Conservation (phyloP, 1,140 invertebrate genomes). For the Magallana gigas region DNA sequence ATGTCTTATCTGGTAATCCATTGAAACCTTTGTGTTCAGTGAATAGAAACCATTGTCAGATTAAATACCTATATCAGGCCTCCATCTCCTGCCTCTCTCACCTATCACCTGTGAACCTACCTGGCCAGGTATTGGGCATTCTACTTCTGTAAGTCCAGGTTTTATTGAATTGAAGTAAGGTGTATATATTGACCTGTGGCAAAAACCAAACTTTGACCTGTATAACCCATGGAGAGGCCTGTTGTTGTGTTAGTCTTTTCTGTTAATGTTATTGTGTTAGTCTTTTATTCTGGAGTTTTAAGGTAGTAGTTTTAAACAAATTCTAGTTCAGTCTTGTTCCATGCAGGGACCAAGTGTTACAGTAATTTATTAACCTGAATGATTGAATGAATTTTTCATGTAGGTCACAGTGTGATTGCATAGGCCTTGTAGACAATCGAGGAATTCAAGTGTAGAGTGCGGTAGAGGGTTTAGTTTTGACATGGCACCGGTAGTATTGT, state of each 20-base stretch:
- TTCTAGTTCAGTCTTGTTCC: not conserved
- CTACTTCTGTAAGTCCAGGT: too few relatives aligned
- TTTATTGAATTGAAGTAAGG: too few relatives aligned
- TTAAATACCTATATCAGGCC: not conserved
- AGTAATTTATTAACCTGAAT: constrained; percentile 7
- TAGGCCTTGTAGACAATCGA: not conserved
- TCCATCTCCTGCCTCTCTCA: not conserved
- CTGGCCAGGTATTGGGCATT: not conserved
- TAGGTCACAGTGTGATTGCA: constrained; percentile 6
- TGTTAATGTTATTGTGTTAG: too few relatives aligned
- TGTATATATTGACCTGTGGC: too few relatives aligned
- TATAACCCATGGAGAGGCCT: too few relatives aligned
- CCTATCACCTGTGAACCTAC: not conserved
- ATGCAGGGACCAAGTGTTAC: not conserved
- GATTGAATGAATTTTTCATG: constrained; percentile 23
- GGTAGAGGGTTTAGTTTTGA: not conserved
- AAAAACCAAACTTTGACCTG: too few relatives aligned
- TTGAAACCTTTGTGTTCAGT: constrained; percentile 6
- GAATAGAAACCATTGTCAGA: not conserved
- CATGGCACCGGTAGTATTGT: not conserved
- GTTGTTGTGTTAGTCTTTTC: too few relatives aligned
- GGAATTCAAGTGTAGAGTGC: not conserved
- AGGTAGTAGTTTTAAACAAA: constrained; percentile 19
- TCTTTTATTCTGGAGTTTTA: too few relatives aligned
- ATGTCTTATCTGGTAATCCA: constrained; percentile 9